A percentile compares a stretch with the other conserved stretches of the same genome.
Evolutionary conservation across 2,113 vertebrate species (phyloP).

Genomic region (Prunella fulvescens): DNA sequence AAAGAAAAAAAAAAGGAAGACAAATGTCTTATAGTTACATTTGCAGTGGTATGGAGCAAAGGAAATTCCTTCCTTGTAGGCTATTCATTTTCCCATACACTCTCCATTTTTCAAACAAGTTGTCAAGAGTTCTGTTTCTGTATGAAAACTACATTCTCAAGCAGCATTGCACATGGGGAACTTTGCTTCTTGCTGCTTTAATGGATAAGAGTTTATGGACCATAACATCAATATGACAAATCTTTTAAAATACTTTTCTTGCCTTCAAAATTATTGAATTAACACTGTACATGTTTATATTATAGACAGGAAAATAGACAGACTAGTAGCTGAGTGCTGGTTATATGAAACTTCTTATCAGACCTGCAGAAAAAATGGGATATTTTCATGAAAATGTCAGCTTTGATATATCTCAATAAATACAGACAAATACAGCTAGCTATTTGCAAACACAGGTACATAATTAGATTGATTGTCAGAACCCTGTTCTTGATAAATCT

Average conservation of each 20-base stretch:
- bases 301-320: not conserved
- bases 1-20: not conserved
- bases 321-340: not conserved
- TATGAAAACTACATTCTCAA: not conserved
- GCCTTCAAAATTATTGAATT: not conserved
- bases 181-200: not conserved
- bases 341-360: not conserved
- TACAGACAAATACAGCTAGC: not conserved
- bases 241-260: not conserved
- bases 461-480: not conserved
- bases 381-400: not conserved
- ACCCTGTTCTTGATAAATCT: not conserved
- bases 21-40: not conserved
- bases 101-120: not conserved
- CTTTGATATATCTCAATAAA: not conserved
- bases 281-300: not conserved
- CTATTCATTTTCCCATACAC: not conserved
- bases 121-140: not conserved
- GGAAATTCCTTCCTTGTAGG: not conserved
- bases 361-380: not conserved
- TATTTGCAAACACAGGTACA: not conserved
- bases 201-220: not conserved
- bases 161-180: not conserved
- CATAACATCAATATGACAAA: not conserved
- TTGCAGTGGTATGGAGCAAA: not conserved